These are phyloP conservation scores for Drosophila paulistorum DNA, from an alignment of 1,140 invertebrate species.

Conservation along the genomic window DNA sequence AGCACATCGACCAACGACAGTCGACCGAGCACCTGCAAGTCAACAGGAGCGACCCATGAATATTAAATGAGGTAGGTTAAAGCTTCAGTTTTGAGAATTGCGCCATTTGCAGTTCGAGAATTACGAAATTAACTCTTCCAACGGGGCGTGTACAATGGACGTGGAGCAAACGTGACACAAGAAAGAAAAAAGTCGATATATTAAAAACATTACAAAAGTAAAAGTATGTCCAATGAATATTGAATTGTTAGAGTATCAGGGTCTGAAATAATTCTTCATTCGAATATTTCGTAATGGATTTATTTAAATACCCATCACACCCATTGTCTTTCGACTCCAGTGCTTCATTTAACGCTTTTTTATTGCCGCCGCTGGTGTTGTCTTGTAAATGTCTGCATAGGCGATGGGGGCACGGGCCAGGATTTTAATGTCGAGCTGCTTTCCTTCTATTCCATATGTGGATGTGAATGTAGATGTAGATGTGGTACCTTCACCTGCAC, in stretches of 20 bases:
- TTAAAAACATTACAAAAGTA: background rate
- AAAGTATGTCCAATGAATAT: too few species aligned
- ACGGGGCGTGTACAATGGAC: slow-evolving; percentile 16
- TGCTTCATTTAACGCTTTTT: slow-evolving; percentile 51
- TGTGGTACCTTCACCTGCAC: slow-evolving; percentile 54
- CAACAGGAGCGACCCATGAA: slow-evolving; percentile 58
- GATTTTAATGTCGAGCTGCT: slow-evolving; percentile 11
- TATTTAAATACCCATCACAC: background rate
- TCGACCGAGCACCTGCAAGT: slow-evolving; percentile 51
- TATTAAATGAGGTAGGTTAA: slow-evolving; percentile 54
- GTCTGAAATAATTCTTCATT: too few species aligned
- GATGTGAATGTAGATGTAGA: background rate
- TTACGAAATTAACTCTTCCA: slow-evolving; percentile 51
- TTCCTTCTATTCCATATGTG: slow-evolving; percentile 1
- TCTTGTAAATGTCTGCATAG: slow-evolving; percentile 56
- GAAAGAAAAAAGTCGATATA: background rate
- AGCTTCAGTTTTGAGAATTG: slow-evolving; percentile 57
- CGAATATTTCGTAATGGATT: too few species aligned
- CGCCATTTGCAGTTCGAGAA: slow-evolving; percentile 35
- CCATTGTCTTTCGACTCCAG: slow-evolving; percentile 45
- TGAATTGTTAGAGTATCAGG: too few species aligned
- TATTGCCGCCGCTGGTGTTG: slow-evolving; percentile 46
- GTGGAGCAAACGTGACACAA: background rate
- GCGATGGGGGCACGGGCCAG: slow-evolving; percentile 24
- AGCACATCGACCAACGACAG: slow-evolving; percentile 14